Conservation (phyloP, 1,140 invertebrate species). For the Diplogasteroides magnus region DNA sequence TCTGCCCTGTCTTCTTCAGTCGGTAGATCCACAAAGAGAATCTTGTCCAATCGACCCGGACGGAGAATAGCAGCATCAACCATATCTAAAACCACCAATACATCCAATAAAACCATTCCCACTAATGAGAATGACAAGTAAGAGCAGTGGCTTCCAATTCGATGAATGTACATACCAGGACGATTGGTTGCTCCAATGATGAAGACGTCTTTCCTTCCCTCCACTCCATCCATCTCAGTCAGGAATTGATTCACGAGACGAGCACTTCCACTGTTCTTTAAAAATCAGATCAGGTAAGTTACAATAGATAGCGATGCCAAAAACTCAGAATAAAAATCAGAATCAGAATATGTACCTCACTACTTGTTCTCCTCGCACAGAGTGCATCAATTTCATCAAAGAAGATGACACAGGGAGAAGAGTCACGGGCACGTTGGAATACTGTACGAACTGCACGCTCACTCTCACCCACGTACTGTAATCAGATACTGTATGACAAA, state of each 20-base stretch:
- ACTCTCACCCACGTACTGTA: slow-evolving; percentile 95
- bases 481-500: slow-evolving; percentile 27
- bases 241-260: slow-evolving; percentile 92
- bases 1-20: slow-evolving; percentile 72
- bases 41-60: slow-evolving; percentile 86
- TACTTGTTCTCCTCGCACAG: slow-evolving; percentile 78
- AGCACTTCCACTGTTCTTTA: slow-evolving; percentile 55
- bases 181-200: slow-evolving; percentile 92
- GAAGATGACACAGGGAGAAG: slow-evolving; percentile 95
- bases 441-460: slow-evolving; percentile 88
- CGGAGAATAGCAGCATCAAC: slow-evolving; percentile 90
- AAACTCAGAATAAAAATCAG: too few species aligned
- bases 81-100: too few species aligned
- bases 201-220: slow-evolving; percentile 78
- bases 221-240: slow-evolving; percentile 97
- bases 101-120: too few species aligned
- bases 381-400: slow-evolving; percentile 98
- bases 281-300: background rate
- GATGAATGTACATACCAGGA: slow-evolving; percentile 60
- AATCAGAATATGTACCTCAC: too few species aligned
- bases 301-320: background rate
- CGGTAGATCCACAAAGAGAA: slow-evolving; percentile 87
- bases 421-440: slow-evolving; percentile 86
- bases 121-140: too few species aligned
- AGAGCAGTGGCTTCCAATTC: background rate